These are phyloP conservation scores for Hymenochirus boettgeri DNA, from an alignment of 2,113 vertebrate species.

Conservation along the genomic window DNA sequence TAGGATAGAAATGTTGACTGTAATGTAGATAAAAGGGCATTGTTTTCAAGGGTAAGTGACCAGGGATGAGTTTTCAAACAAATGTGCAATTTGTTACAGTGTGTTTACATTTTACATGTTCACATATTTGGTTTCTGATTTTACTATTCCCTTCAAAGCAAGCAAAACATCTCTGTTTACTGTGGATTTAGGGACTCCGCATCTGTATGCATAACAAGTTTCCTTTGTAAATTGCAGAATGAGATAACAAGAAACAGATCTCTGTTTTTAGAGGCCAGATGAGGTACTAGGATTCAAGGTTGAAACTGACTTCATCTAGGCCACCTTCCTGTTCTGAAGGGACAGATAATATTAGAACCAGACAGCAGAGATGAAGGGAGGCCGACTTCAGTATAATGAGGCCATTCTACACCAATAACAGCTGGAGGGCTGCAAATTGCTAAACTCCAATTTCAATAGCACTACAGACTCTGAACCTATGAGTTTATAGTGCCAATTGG, in stretches of 20 bases:
- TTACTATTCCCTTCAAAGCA: constrained; percentile 7
- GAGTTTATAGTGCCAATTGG: no score
- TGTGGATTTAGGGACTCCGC: constrained; percentile 17
- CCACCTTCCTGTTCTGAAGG: not conserved
- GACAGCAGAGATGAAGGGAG: not conserved
- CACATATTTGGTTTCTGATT: not conserved
- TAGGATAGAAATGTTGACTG: not conserved
- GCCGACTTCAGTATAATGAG: no score
- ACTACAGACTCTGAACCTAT: no score
- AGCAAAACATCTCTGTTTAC: constrained; percentile 21
- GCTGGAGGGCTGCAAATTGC: no score
- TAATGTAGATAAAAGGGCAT: not conserved
- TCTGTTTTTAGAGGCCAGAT: constrained; percentile 17
- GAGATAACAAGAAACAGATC: constrained; percentile 25
- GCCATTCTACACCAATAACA: no score
- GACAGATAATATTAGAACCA: not conserved
- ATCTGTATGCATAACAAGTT: constrained; percentile 11
- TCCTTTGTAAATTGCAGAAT: constrained; percentile 20
- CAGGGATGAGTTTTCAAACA: not conserved
- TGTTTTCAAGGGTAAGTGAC: not conserved
- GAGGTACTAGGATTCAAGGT: not conserved
- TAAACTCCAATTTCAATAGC: no score
- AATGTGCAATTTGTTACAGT: not conserved
- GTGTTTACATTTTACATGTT: constrained; percentile 12
- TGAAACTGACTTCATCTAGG: not conserved